A percentile compares a stretch with the other conserved stretches of the same genome.
phyloP scores from a whole-genome alignment of 2,888 invertebrate genomes.

The Rhamnusium bicolor region DNA sequence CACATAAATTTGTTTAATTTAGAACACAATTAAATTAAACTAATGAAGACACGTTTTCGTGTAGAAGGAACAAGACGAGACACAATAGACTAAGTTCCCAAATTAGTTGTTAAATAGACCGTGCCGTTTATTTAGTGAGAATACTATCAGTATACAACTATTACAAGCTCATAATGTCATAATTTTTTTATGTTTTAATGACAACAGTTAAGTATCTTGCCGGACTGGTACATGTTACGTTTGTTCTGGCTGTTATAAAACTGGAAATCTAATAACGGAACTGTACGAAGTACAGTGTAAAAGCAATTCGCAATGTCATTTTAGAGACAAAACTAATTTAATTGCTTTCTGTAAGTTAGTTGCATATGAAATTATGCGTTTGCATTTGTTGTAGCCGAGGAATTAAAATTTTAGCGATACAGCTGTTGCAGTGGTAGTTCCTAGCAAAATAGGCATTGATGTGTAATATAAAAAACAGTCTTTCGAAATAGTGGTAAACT shows the following conservation, averaged over 20 bases:
- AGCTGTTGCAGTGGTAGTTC: no score
- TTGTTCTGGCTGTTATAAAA: constrained; percentile 1
- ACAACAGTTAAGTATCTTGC: constrained; percentile 3
- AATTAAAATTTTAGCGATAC: no score
- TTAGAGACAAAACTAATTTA: no score
- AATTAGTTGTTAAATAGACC: neutral
- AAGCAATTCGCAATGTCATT: no score
- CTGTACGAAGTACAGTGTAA: neutral
- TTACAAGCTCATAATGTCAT: constrained; percentile 8
- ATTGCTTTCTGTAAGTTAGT: no score
- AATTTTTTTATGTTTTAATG: constrained; percentile 22
- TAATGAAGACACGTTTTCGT: neutral
- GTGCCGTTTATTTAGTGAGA: constrained; percentile 2
- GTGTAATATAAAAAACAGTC: no score
- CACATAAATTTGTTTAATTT: neutral
- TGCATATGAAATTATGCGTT: no score
- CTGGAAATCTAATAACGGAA: constrained; percentile 20
- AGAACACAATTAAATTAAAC: neutral
- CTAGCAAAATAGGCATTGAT: no score
- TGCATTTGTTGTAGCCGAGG: no score
- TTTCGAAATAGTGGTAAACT: no score
- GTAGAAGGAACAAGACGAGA: neutral
- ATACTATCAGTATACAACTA: neutral
- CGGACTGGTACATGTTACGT: neutral
- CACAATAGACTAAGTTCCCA: neutral